Base-by-base conservation (phyloP, 2,888 invertebrate genomes). In the Chromoteleia sp. region DNA sequence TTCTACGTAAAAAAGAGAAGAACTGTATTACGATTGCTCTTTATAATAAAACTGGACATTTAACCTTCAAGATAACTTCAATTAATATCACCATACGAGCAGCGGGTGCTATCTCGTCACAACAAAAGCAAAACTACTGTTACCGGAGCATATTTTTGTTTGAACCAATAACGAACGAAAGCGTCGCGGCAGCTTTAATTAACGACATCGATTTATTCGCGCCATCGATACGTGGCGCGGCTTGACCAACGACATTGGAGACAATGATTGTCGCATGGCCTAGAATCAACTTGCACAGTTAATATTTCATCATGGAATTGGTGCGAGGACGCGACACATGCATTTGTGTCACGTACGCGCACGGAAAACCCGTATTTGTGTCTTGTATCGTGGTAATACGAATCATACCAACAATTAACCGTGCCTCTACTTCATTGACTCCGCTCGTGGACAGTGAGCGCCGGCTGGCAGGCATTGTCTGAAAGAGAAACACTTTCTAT, bases 391-490 rank as follows among this genome's bases (percentile, higher is more conserved):
- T 78, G 45, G 30, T 82, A 81, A 59, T 80, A 80, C 83, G 87
- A 85, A 86, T 86, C 86, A 87, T 88, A 88, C 86, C 88, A 87
- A 87, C 87, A 89, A 89, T 89, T 88, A 89, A 89, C 89, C 87
- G n/a, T n/a, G n/a, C n/a, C n/a, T n/a, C n/a, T n/a, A n/a, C n/a
- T n/a, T n/a, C n/a, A n/a, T n/a, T n/a, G n/a, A n/a, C n/a, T n/a
- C n/a, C n/a, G n/a, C n/a, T n/a, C n/a, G n/a, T n/a, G n/a, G 59
- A 79, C 77, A 59, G 30, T 45, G 61, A 59, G 52, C n/a, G n/a
- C n/a, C n/a, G n/a, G n/a, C n/a, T n/a, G n/a, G n/a, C n/a, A n/a
- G n/a, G n/a, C n/a, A n/a, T n/a, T n/a, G n/a, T n/a, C n/a, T n/a
- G n/a, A n/a, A n/a, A n/a, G n/a, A n/a, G n/a, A n/a, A n/a, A n/a